Conservation (phyloP, 2,888 invertebrate genomes). For the Athetis lepigone region DNA sequence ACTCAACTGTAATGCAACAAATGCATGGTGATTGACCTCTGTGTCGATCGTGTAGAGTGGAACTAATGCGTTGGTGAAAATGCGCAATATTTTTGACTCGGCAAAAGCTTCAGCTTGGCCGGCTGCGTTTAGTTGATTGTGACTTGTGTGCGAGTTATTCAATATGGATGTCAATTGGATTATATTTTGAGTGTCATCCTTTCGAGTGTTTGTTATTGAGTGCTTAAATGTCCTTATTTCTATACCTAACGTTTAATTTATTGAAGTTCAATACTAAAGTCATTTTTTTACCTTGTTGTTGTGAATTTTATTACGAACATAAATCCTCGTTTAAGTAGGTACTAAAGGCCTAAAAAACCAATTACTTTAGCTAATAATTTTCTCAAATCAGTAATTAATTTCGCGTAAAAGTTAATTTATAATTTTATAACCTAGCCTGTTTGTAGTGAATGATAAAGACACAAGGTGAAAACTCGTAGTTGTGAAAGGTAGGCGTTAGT, state of each 20-base stretch:
- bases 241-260: neutral
- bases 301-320: neutral
- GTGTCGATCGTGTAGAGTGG: slow-evolving; percentile 66
- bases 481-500: slow-evolving; percentile 84
- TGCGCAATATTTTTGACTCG: slow-evolving; percentile 82
- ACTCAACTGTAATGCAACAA: slow-evolving; percentile 82
- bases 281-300: neutral
- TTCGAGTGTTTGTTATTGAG: slow-evolving; percentile 6
- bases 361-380: neutral
- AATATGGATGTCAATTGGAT: slow-evolving; percentile 46
- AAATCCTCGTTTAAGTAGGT: neutral
- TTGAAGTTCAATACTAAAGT: neutral
- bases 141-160: slow-evolving; percentile 13
- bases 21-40: slow-evolving; percentile 86
- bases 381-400: slow-evolving; percentile 10
- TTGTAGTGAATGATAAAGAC: slow-evolving; percentile 70
- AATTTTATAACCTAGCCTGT: slow-evolving; percentile 42
- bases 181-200: slow-evolving; percentile 39
- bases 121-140: slow-evolving; percentile 70
- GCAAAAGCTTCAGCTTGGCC: slow-evolving; percentile 78
- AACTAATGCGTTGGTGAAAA: slow-evolving; percentile 81
- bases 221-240: neutral
- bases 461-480: slow-evolving; percentile 86
- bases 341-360: neutral
- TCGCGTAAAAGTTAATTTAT: slow-evolving; percentile 32